phyloP scores from a whole-genome alignment of 2,113 vertebrate genomes.

The Psammodynastes pulverulentus region DNA sequence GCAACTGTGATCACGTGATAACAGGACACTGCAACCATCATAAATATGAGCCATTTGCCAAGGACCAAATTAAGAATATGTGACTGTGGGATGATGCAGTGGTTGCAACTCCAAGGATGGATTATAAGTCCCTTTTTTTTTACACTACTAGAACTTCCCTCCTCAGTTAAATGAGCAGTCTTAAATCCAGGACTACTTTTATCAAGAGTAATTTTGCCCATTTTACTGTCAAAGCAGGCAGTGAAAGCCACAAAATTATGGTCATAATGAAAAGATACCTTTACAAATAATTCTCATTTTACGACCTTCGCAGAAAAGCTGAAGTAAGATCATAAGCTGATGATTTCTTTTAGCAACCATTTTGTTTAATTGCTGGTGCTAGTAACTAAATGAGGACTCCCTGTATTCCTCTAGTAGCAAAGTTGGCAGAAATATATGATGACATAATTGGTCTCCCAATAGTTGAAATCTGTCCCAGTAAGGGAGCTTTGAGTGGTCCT shows the following conservation, averaged over 20 bases:
- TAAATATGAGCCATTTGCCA: background rate
- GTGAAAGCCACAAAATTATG: constrained; percentile 19
- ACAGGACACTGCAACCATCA: background rate
- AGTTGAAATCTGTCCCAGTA: background rate
- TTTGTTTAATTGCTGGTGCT: background rate
- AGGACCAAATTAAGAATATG: background rate
- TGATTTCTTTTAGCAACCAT: background rate
- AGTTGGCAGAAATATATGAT: background rate
- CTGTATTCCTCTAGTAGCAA: background rate
- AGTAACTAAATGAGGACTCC: background rate
- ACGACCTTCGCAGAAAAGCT: background rate
- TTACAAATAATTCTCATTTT: background rate
- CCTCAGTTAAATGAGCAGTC: background rate
- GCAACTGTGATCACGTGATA: too few relatives aligned
- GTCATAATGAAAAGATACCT: background rate
- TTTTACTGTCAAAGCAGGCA: constrained; percentile 3
- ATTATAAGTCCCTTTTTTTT: background rate
- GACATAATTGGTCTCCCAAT: background rate
- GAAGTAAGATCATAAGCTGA: background rate
- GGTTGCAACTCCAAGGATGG: background rate
- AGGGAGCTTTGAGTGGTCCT: background rate
- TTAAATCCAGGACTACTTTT: background rate
- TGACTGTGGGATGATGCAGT: background rate
- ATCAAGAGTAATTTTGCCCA: too few relatives aligned
- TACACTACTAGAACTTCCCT: background rate